Evolutionary conservation across 2,113 vertebrate genomes (phyloP).

Genomic region (Elaphurus davidianus): DNA sequence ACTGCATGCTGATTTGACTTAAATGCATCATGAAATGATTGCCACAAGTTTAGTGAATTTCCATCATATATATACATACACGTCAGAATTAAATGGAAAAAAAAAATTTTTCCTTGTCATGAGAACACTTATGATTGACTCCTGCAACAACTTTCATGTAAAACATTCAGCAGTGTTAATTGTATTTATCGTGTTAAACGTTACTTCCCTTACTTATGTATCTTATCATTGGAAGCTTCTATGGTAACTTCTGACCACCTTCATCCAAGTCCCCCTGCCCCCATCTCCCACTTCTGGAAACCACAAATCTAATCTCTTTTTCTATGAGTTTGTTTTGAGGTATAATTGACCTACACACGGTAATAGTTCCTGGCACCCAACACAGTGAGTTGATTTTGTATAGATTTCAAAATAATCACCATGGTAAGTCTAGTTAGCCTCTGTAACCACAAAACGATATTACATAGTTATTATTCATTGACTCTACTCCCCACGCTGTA

Average conservation of each 20-base stretch:
- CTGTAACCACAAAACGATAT: too few species aligned
- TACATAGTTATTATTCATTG: neutral
- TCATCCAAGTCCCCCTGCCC: neutral
- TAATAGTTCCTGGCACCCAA: neutral
- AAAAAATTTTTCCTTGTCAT: rapidly evolving
- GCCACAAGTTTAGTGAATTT: neutral
- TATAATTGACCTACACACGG: neutral
- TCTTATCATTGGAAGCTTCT: neutral
- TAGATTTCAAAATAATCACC: neutral
- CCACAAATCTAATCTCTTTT: neutral
- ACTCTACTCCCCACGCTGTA: neutral
- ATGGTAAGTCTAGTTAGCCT: neutral
- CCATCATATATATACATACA: neutral
- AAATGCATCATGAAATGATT: neutral
- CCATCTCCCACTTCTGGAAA: neutral
- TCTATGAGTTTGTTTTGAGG: neutral
- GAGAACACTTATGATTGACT: neutral
- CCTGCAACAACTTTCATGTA: neutral
- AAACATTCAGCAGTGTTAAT: neutral
- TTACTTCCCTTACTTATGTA: neutral
- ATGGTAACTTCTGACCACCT: neutral
- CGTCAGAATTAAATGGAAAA: neutral
- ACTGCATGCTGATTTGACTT: neutral
- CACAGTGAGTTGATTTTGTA: neutral
- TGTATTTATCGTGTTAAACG: neutral